Percentiles rank a stretch among this genome's conserved stretches.
Conservation (phyloP, 2,888 invertebrate genomes). For the Polydesmus complanatus region DNA sequence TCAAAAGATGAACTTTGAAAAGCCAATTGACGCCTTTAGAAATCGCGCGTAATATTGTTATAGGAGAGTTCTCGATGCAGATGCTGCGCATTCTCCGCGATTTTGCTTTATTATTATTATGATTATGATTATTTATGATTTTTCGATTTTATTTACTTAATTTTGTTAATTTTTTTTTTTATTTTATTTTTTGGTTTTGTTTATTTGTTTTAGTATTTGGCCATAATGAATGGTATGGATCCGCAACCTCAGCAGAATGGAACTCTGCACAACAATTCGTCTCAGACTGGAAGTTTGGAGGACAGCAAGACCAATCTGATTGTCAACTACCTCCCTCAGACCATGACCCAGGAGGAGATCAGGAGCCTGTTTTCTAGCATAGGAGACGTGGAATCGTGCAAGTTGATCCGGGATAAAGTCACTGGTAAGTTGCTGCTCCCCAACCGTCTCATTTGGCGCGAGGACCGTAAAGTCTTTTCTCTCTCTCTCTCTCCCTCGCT, state of each 20-base stretch:
- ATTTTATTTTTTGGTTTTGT: not conserved
- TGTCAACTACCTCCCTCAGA: conserved; percentile 98
- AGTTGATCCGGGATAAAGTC: conserved; percentile 95
- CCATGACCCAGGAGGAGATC: conserved; percentile 99
- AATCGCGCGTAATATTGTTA: too few species aligned
- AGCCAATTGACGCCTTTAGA: too few species aligned
- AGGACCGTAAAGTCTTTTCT: not conserved
- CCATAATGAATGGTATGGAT: conserved; percentile 22
- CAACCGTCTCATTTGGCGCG: too few species aligned
- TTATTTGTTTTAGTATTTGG: conserved; percentile 10
- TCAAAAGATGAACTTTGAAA: too few species aligned
- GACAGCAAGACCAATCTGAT: conserved; percentile 97
- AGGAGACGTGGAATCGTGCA: conserved; percentile 98
- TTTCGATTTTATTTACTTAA: too few species aligned
- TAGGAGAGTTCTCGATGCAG: too few species aligned
- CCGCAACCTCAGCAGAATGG: conserved; percentile 19
- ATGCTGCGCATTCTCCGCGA: too few species aligned
- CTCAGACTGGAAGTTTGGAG: conserved; percentile 50
- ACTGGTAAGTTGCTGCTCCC: conserved; percentile 51
- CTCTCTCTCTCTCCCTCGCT: too few species aligned
- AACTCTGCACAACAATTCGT: conserved; percentile 29
- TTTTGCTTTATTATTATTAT: too few species aligned
- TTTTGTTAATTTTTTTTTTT: too few species aligned
- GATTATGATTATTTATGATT: too few species aligned
- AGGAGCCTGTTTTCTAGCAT: conserved; percentile 94